Percentiles rank a stretch among this genome's conserved stretches.
These are phyloP conservation scores for Drosophila suzukii DNA, from an alignment of 1,140 invertebrate species.

Conservation along the genomic window DNA sequence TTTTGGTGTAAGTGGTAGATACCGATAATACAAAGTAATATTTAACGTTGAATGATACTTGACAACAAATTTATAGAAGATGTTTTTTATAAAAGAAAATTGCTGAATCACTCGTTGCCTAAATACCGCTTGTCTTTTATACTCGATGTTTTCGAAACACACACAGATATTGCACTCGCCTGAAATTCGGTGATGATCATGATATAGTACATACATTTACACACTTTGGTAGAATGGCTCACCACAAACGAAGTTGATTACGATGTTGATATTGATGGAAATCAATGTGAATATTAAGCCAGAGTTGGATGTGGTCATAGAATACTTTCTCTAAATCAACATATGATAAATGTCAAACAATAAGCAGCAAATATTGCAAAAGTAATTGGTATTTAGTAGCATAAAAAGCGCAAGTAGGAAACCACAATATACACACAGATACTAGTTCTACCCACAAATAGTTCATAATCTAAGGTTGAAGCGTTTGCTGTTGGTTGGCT, in stretches of 20 bases:
- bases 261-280: neutral
- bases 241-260: constrained; percentile 7
- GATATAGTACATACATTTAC: constrained; percentile 6
- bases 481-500: constrained; percentile 51
- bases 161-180: constrained; percentile 50
- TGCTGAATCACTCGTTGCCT: constrained; percentile 84
- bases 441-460: constrained; percentile 28
- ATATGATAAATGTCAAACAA: constrained; percentile 73
- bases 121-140: constrained; percentile 84
- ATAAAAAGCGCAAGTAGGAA: constrained; percentile 41
- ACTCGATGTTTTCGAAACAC: constrained; percentile 80
- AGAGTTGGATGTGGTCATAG: constrained; percentile 24
- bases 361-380: constrained; percentile 79
- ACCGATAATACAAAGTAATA: constrained; percentile 59
- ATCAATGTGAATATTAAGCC: neutral
- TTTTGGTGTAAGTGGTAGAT: constrained; percentile 77
- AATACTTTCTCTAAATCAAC: constrained; percentile 55
- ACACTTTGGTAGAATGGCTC: constrained; percentile 11
- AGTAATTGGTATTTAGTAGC: constrained; percentile 78
- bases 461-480: constrained; percentile 45
- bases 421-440: constrained; percentile 31
- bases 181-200: constrained; percentile 34
- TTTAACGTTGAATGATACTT: constrained; percentile 67
- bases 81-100: constrained; percentile 79
- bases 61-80: constrained; percentile 77